A percentile compares a stretch with the other conserved stretches of the same genome.
These are phyloP conservation scores for Papilio xuthus DNA, from an alignment of 1,140 invertebrate genomes.

Conservation along the genomic window DNA sequence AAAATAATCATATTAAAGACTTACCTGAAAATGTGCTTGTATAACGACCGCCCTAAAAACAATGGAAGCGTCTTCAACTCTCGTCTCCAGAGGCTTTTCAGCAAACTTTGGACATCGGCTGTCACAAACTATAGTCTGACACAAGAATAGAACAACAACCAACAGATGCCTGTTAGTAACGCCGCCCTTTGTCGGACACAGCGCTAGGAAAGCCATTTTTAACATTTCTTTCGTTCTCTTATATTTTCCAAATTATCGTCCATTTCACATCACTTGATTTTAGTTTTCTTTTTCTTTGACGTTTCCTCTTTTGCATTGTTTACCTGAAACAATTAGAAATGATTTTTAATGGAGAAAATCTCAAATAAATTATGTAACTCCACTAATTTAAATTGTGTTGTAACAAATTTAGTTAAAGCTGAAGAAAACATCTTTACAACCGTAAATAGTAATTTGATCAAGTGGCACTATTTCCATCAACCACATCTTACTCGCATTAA, in stretches of 20 bases:
- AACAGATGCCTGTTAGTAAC: constrained; percentile 63
- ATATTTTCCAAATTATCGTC: constrained; percentile 63
- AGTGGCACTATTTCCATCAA: constrained; percentile 42
- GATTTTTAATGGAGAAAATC: constrained; percentile 39
- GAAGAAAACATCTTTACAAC: background rate
- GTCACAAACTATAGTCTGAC: constrained; percentile 77
- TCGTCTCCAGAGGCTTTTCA: constrained; percentile 74
- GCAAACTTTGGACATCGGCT: constrained; percentile 77
- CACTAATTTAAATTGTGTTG: no score
- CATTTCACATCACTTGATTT: constrained; percentile 62
- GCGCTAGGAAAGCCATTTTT: constrained; percentile 60
- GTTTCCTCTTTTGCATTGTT: constrained; percentile 71
- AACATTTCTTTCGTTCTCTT: constrained; percentile 48
- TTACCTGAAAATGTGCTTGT: constrained; percentile 71
- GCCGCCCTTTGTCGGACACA: constrained; percentile 56
- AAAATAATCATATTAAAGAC: constrained; percentile 36
- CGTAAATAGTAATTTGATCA: background rate
- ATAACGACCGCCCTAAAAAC: constrained; percentile 77
- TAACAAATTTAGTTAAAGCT: no score
- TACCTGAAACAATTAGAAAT: constrained; percentile 66
- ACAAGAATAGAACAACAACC: constrained; percentile 69
- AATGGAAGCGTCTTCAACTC: constrained; percentile 76
- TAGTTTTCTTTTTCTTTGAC: constrained; percentile 63
- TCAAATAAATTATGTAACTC: no score
- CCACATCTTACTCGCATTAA: constrained; percentile 40